Base-by-base conservation (phyloP, 2,888 invertebrate species). In the Gryllus longicercus region DNA sequence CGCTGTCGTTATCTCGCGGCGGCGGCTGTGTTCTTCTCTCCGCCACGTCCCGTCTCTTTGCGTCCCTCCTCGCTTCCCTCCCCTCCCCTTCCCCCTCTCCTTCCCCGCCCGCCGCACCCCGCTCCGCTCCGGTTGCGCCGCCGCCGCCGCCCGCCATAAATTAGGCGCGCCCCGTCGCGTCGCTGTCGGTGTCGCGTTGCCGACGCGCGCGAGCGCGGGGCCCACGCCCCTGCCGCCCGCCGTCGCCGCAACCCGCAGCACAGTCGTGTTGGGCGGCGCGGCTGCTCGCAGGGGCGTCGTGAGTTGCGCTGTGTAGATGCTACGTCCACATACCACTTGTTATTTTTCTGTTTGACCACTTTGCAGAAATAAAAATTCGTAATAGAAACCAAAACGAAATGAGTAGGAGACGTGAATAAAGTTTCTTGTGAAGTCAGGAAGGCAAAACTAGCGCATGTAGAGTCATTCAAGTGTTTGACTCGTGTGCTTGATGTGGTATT, bases 111-210 rank as follows among this genome's bases (percentile, higher is more conserved):
- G 2, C 63, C 4, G 2, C 2, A 0, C 5, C 63, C 63, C 63
- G n/a, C 63, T 63, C 16, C n/a, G n/a, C 63, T 63, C 63, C 63
- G 16, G n/a, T 14, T 18, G 63, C 63, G 63, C n/a, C 63, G 16
- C 14, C 16, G n/a, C 63, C n/a, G 63, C n/a, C 14, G n/a, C 14
- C 63, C 63, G n/a, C 63, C n/a, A n/a, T 63, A 63, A 63, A 63
- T 63, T 63, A 63, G 63, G 63, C 63, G 63, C n/a, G 63, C n/a
- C n/a, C 63, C 63, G 63, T 4, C 63, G 63, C 63, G 16, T 63
- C 63, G 63, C n/a, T 63, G 63, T n/a, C 16, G 63, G 63, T 63
- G 63, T 63, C 63, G n/a, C 63, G 63, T 63, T 63, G 63, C 63
- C n/a, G 63, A 14, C 63, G 16, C n/a, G 3, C n/a, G 63, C 63